Base-by-base conservation (phyloP, 2,113 vertebrate species). In the Epinephelus lanceolatus region DNA sequence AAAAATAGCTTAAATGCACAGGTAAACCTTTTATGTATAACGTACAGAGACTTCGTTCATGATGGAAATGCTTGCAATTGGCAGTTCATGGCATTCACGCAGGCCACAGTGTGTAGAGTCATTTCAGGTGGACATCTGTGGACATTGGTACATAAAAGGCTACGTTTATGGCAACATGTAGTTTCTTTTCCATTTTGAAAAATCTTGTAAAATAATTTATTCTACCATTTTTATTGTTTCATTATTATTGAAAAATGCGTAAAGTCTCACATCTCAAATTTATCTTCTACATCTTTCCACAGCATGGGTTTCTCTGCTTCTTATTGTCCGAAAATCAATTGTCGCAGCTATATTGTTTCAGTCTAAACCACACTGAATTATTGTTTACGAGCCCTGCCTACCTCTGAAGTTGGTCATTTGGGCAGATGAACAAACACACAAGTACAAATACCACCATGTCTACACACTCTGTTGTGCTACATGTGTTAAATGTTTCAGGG, bases 401-500 rank as follows among this genome's bases (percentile, higher is more conserved):
- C 55, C 37, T 37, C 3, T 61, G 9, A 42, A 7, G 25, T 57
- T n/a, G 13, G 15, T 14, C 18, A 51, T 55, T n/a, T 63, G 19
- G 13, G 61, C 30, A n/a, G 25, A 61, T 30, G 56, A 47, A 33
- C 33, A 55, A 56, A 63, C 45, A 65, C 23, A 60, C 0, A 18
- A 68, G 47, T 49, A 33, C 19, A 66, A 67, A 47, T 18, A 57
- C 11, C 52, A 51, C n/a, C 60, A 55, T 42, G 23, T 67, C 30
- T 2, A 18, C 18, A 56, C n/a, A 53, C 30, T 53, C 45, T 51
- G 15, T 21, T n/a, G 61, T 17, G 6, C 55, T 65, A 67, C 25
- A 56, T 17, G 49, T 33, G 59, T 76, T 55, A 25, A 49, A 52
- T 68, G 79, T 55, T 79, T 83, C 18, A 62, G 25, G 33, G 7